Evolutionary conservation across 1,140 invertebrate species (phyloP).

Genomic region (Coelopa frigida): DNA sequence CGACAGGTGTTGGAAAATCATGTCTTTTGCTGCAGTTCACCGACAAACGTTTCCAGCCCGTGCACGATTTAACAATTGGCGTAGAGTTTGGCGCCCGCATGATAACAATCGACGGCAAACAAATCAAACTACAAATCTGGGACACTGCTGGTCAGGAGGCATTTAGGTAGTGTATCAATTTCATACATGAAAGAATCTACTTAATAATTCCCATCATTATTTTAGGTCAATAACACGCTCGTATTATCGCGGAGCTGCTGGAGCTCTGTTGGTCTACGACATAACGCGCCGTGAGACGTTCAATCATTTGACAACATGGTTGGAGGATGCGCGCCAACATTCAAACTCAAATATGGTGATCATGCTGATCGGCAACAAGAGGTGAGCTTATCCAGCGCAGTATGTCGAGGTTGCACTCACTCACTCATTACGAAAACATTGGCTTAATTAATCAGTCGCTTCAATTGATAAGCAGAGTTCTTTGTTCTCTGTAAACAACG

Average conservation of each 20-base stretch:
- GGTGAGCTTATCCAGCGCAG: too few relatives aligned
- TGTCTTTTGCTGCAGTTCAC: slow-evolving; percentile 98
- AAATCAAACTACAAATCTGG: slow-evolving; percentile 99
- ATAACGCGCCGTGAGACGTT: slow-evolving; percentile 98
- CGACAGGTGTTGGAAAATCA: slow-evolving; percentile 97
- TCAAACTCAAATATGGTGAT: slow-evolving; percentile 99
- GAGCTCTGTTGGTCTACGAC: slow-evolving; percentile 95
- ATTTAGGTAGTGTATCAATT: slow-evolving; percentile 54
- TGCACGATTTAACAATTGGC: slow-evolving; percentile 98
- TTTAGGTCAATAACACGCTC: slow-evolving; percentile 92
- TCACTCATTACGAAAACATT: too few relatives aligned
- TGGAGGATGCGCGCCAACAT: slow-evolving; percentile 99
- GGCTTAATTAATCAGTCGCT: too few relatives aligned
- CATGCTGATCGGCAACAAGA: slow-evolving; percentile 96
- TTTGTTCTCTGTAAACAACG: too few relatives aligned
- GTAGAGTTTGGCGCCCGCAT: slow-evolving; percentile 99
- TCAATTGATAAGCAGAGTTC: too few relatives aligned
- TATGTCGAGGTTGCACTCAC: too few relatives aligned
- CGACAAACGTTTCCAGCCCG: slow-evolving; percentile 99
- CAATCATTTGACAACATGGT: slow-evolving; percentile 98
- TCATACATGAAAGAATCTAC: background rate
- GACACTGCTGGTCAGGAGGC: slow-evolving; percentile 94
- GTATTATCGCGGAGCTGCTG: slow-evolving; percentile 97
- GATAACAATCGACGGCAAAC: slow-evolving; percentile 99
- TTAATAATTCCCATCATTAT: background rate